A percentile compares a stretch with the other conserved stretches of the same genome.
Conservation (phyloP, 2,888 invertebrate genomes). For the Zygothrica quintamaculata region DNA sequence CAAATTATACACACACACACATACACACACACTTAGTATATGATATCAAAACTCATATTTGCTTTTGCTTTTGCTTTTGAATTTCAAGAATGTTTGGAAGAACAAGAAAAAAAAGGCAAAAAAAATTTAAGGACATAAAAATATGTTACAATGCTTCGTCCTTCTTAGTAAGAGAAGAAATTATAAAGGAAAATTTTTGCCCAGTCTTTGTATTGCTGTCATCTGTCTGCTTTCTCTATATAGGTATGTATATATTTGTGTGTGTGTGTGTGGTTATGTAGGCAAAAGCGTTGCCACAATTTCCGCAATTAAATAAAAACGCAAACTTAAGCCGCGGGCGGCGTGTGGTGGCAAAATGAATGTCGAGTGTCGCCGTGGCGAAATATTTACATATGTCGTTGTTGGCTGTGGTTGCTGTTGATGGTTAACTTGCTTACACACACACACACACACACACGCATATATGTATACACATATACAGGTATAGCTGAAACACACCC, state of each 20-base stretch:
- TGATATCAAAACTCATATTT: conserved; percentile 71
- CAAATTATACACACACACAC: conserved; percentile 29
- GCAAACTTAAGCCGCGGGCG: conserved; percentile 74
- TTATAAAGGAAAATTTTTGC: conserved; percentile 62
- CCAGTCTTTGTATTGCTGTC: conserved; percentile 33
- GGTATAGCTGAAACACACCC: conserved; percentile 34
- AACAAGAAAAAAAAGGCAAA: conserved; percentile 52
- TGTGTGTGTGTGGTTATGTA: conserved; percentile 11
- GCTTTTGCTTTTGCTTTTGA: conserved; percentile 60
- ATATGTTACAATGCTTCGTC: conserved; percentile 76
- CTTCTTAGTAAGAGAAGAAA: conserved; percentile 75
- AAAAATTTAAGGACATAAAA: conserved; percentile 74
- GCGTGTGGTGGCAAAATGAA: conserved; percentile 51
- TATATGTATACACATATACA: conserved; percentile 4
- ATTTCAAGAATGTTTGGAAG: conserved; percentile 65
- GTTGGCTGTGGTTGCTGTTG: conserved; percentile 46
- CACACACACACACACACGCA: conserved; percentile 18
- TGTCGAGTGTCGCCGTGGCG: conserved; percentile 71
- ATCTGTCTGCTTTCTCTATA: too few species aligned
- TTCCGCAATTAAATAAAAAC: conserved; percentile 80
- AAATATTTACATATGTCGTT: conserved; percentile 70
- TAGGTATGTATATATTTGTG: conserved; percentile 4
- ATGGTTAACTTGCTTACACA: conserved; percentile 50
- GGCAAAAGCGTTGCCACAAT: conserved; percentile 71
- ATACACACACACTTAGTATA: conserved; percentile 19